Evolutionary conservation across 2,797 vertebrate species (phyloP), one percentile per base, ranked within the genome.

Genomic region (Catharus ustulatus): DNA sequence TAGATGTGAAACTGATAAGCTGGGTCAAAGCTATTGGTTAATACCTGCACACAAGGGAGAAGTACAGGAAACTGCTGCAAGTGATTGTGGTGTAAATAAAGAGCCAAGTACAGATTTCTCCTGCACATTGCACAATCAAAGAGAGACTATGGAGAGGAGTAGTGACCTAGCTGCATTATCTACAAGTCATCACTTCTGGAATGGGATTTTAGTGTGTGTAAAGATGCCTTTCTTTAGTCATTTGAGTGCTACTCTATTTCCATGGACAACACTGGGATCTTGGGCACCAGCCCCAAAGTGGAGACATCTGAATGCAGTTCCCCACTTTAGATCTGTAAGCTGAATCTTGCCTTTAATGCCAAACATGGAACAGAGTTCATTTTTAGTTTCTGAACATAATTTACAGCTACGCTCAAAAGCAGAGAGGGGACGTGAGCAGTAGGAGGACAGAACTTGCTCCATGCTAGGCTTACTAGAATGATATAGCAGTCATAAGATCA

Each of bases 211-310:
- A n/a, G 34, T 46, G 19, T 6, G 3, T 34, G 17, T 61, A 24
- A 73, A 79, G 34, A 20, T 48, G 13, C 10, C 20, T 61, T 1
- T 58, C 19, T 66, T 58, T 29, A 48, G 61, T 48, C n/a, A 29
- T 4, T 7, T 55, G 19, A 34, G 27, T 48, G 45, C 19, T 52
- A 14, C 32, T 38, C 1, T 8, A 0, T 49, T 63, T 45, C 36
- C 32, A 5, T 15, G 45, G 45, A 15, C 48, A 34, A 0, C 2
- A 0, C 21, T 74, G 16, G 9, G 18, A 51, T 38, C 43, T 67
- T 17, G 21, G 46, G 30, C 72, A 40, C 11, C 51, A 75, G 29
- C 22, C 57, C 69, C 19, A 4, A 34, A 45, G 6, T 1, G 4
- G 46, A 57, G 32, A 8, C 10, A 26, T 55, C 57, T 9, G 1